A percentile compares a stretch with the other conserved stretches of the same genome.
Conservation (phyloP, 2,113 vertebrate genomes). For the Gambusia affinis region DNA sequence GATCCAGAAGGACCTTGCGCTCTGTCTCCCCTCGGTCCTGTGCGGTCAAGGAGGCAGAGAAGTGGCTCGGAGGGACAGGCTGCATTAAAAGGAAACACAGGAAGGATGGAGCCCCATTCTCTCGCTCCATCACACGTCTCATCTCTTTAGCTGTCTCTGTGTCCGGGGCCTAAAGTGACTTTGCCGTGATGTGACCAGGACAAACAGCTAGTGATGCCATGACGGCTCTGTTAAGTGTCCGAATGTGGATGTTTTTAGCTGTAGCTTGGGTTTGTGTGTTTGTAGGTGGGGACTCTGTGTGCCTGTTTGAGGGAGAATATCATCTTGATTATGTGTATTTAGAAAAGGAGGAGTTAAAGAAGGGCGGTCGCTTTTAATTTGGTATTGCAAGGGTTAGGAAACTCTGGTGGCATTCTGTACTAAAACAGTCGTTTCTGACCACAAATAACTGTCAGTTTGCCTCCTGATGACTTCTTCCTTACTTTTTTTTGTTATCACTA, state of each 20-base stretch:
- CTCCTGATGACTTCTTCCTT: constrained; percentile 55
- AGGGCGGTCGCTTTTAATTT: constrained; percentile 76
- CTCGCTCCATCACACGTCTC: constrained; percentile 72
- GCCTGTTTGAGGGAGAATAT: constrained; percentile 31
- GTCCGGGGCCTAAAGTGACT: constrained; percentile 70
- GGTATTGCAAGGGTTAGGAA: constrained; percentile 63
- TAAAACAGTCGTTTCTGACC: constrained; percentile 64
- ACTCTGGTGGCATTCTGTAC: constrained; percentile 69
- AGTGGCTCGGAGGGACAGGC: constrained; percentile 68
- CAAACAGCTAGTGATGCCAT: constrained; percentile 67
- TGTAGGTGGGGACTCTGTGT: constrained; percentile 26
- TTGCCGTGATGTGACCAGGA: constrained; percentile 72
- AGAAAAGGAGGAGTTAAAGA: constrained; percentile 47
- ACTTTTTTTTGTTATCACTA: constrained; percentile 30
- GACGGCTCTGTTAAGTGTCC: constrained; percentile 59
- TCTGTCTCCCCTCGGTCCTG: constrained; percentile 49
- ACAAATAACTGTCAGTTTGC: constrained; percentile 58
- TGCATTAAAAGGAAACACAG: constrained; percentile 60
- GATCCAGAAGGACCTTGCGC: constrained; percentile 63
- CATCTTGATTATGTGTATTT: constrained; percentile 36
- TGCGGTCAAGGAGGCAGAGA: constrained; percentile 70
- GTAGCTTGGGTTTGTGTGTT: constrained; percentile 49
- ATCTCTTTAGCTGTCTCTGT: constrained; percentile 66
- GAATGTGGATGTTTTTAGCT: constrained; percentile 53
- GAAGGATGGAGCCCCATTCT: constrained; percentile 68